Percentiles rank a stretch among this genome's conserved stretches.
These are phyloP conservation scores for Paramormyrops hopkinsi DNA, from an alignment of 2,797 vertebrate species.

Conservation along the genomic window DNA sequence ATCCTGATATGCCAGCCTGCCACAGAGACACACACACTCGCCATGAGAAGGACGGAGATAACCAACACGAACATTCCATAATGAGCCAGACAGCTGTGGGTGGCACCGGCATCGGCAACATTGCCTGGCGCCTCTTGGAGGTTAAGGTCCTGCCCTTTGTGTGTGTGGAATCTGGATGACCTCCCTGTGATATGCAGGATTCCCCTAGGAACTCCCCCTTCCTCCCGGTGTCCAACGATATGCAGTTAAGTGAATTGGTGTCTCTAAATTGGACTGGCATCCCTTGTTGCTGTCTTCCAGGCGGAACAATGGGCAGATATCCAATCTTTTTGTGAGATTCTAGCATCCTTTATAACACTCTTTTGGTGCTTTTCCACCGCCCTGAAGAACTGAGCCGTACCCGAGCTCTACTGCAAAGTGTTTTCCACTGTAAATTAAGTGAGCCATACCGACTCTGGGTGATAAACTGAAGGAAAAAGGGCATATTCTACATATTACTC, in stretches of 20 bases:
- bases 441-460: background rate
- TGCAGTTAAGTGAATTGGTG: background rate
- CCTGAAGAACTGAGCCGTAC: background rate
- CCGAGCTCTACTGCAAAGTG: background rate
- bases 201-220: background rate
- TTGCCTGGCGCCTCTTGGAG: background rate
- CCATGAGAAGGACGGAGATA: background rate
- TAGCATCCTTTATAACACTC: background rate
- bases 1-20: constrained; percentile 82
- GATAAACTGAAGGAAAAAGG: background rate
- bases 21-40: constrained; percentile 11
- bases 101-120: background rate
- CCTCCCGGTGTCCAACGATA: background rate
- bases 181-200: background rate
- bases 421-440: background rate
- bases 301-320: background rate
- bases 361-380: background rate
- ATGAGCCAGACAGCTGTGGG: background rate
- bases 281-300: background rate
- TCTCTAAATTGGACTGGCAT: background rate
- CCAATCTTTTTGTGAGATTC: background rate
- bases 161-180: background rate
- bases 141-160: background rate
- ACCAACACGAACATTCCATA: background rate
- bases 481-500: background rate